Conservation (phyloP, 2,113 vertebrate genomes). For the Octodon degus region DNA sequence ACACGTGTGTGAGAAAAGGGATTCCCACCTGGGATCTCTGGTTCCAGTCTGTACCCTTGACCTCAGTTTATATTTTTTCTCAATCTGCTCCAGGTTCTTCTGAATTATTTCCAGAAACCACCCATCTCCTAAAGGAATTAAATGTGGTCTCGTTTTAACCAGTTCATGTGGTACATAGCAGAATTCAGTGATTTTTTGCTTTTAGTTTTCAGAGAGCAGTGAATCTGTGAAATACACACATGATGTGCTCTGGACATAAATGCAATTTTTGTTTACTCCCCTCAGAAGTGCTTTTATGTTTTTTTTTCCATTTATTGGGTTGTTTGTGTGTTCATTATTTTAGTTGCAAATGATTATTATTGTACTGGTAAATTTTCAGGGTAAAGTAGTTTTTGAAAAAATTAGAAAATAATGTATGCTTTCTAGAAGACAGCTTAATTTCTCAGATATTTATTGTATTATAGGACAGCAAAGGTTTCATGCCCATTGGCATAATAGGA, state of each 20-base stretch:
- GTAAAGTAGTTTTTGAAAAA: constrained; percentile 50
- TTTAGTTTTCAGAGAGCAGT: background rate
- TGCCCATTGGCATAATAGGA: constrained; percentile 41
- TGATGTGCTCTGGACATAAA: background rate
- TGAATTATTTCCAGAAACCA: background rate
- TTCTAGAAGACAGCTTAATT: constrained; percentile 5
- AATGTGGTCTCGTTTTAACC: background rate
- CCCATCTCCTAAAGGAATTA: background rate
- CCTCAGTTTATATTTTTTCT: background rate
- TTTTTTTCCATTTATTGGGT: background rate
- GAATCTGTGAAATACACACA: background rate
- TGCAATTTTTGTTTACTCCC: background rate
- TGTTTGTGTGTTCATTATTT: background rate
- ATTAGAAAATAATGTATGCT: constrained; percentile 23
- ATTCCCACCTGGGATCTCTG: background rate
- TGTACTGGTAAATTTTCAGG: constrained; percentile 1
- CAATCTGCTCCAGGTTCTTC: background rate
- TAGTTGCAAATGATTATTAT: background rate
- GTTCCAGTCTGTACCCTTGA: background rate
- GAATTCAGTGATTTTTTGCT: background rate
- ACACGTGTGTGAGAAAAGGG: background rate
- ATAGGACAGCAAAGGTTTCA: constrained; percentile 9
- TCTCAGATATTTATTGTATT: constrained; percentile 30
- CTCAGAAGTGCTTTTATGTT: background rate
- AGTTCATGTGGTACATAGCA: background rate